These are phyloP conservation scores for Echinometra lucunter DNA, from an alignment of 53 echinoderm and acorn worm species.

Conservation along the genomic window DNA sequence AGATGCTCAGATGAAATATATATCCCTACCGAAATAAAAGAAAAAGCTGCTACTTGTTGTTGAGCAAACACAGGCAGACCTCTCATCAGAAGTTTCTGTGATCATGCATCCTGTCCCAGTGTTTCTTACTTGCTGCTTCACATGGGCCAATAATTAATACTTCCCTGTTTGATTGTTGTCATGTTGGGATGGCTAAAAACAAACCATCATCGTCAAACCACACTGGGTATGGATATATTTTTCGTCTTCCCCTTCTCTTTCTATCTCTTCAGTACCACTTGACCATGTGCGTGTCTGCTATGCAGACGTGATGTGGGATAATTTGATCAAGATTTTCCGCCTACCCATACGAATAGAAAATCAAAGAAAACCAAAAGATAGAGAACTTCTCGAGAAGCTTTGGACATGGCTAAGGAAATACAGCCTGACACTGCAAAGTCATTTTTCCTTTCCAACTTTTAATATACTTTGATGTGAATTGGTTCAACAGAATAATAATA, in stretches of 20 bases:
- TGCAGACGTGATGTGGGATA: conserved; percentile 38
- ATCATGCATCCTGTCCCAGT: not conserved
- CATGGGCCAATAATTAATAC: conserved; percentile 60
- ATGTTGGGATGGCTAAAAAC: conserved; percentile 56
- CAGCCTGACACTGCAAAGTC: conserved; percentile 21
- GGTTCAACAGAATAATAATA: not conserved
- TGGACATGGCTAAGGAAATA: not conserved
- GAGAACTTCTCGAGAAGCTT: not conserved
- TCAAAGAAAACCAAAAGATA: not conserved
- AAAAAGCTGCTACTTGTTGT: not conserved
- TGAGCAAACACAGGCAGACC: conserved; percentile 25
- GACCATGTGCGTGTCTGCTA: conserved; percentile 1
- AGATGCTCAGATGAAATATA: not conserved
- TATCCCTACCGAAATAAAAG: not conserved
- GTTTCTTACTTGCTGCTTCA: not conserved
- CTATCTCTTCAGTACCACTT: not conserved
- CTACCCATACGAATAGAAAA: not conserved
- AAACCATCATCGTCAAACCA: conserved; percentile 18
- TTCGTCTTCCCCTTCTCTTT: conserved; percentile 17
- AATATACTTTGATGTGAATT: conserved; percentile 6
- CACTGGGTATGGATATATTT: not conserved
- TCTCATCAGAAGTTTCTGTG: conserved; percentile 29
- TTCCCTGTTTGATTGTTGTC: conserved; percentile 62
- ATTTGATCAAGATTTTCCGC: conserved; percentile 48
- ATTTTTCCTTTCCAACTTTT: not conserved